phyloP scores from a whole-genome alignment of 2,888 invertebrate species.

The Latrodectus elegans region DNA sequence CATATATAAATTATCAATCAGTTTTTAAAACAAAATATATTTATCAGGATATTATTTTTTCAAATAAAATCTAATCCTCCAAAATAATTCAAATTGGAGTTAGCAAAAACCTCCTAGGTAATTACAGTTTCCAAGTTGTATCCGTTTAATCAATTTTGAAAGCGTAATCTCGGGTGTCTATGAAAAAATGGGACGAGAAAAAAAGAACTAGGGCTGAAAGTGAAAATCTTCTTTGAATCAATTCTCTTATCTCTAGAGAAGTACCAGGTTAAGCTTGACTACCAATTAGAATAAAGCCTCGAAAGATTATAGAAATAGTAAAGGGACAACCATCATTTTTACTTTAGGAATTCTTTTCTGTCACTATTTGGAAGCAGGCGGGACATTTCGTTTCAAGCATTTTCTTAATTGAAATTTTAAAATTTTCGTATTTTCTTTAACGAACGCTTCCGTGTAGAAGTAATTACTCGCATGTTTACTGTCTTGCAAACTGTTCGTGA shows the following conservation, averaged over 20 bases:
- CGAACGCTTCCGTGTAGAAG: conserved; percentile 11
- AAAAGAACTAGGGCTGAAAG: neutral
- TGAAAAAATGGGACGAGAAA: neutral
- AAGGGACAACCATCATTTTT: neutral
- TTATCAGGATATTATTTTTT: no score
- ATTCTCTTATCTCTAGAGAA: neutral
- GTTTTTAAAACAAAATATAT: no score
- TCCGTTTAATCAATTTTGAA: conserved; percentile 43
- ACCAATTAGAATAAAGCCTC: conserved; percentile 1
- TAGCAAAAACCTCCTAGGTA: no score
- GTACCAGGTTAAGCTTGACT: neutral
- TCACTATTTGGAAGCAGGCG: neutral
- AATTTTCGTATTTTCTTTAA: conserved; percentile 46
- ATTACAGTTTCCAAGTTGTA: neutral
- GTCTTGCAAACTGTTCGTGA: neutral
- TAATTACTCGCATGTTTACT: conserved; percentile 43
- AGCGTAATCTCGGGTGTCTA: conserved; percentile 30
- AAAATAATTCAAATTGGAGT: no score
- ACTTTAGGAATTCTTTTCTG: neutral
- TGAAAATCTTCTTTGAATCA: neutral
- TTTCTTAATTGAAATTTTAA: conserved; percentile 57
- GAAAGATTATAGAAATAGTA: neutral
- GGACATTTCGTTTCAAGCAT: conserved; percentile 13
- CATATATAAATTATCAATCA: no score
- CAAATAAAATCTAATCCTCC: no score